These are phyloP conservation scores for Conus canariensis DNA, from an alignment of 2,888 invertebrate species.

Conservation along the genomic window DNA sequence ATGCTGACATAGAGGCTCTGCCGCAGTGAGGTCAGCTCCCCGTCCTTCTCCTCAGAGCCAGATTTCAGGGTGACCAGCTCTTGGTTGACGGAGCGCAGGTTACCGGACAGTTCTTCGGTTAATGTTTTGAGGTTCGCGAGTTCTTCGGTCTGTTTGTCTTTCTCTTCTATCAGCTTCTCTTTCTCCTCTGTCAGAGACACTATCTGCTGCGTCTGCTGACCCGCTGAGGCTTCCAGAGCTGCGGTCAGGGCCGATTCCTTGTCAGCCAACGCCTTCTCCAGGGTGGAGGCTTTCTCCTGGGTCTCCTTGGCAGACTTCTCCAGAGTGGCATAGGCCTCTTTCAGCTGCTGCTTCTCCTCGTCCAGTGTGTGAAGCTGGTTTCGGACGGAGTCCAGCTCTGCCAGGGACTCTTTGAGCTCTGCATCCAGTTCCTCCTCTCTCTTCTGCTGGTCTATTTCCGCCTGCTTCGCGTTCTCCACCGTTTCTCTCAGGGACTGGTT, in stretches of 20 bases:
- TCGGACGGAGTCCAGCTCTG: conserved; percentile 12
- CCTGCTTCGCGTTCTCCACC: conserved; percentile 69
- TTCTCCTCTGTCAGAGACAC: conserved; percentile 37
- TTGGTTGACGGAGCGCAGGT: conserved; percentile 31
- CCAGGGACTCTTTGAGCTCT: conserved; percentile 18
- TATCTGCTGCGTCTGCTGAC: conserved; percentile 1
- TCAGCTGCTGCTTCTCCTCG: conserved; percentile 44
- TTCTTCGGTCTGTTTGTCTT: conserved; percentile 24
- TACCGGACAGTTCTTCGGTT: conserved; percentile 3
- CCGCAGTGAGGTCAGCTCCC: conserved; percentile 26
- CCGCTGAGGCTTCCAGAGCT: background rate
- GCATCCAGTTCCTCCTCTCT: conserved; percentile 38
- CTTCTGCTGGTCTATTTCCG: conserved; percentile 46
- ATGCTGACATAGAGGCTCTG: conserved; percentile 39
- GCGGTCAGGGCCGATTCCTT: conserved; percentile 3
- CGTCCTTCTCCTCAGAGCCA: conserved; percentile 31
- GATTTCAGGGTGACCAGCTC: conserved; percentile 18
- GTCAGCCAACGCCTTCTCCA: conserved; percentile 31
- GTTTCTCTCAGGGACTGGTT: conserved; percentile 64
- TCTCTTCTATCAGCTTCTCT: conserved; percentile 32
- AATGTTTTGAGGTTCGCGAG: background rate
- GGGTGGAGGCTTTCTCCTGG: background rate
- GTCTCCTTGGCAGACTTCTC: conserved; percentile 31
- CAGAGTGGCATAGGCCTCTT: conserved; percentile 14
- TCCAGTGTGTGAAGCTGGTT: conserved; percentile 32